Evolutionary conservation across 2,888 invertebrate genomes (phyloP).

Genomic region (Oscheius sp.): DNA sequence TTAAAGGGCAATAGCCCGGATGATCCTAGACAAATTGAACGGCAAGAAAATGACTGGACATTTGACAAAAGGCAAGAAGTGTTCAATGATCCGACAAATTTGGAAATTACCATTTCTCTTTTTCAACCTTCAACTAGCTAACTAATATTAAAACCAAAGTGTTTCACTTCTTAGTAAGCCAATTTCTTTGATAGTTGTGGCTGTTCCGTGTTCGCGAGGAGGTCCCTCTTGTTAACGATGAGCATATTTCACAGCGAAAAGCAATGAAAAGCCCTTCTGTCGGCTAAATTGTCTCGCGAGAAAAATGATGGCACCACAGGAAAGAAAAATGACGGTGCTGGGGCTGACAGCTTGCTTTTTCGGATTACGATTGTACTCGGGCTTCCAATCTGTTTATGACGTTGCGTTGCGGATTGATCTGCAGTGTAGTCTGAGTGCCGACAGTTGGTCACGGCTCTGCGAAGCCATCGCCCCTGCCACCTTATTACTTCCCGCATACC

Average conservation of each 20-base stretch:
- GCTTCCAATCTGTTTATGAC: conserved; percentile 29
- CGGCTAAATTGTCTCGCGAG: background rate
- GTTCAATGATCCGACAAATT: background rate
- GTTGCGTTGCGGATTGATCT: conserved; percentile 31
- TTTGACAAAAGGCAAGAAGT: background rate
- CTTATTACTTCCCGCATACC: conserved; percentile 30
- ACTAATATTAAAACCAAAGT: background rate
- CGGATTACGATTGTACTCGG: conserved; percentile 15
- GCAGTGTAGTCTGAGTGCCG: conserved; percentile 31
- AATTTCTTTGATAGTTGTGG: background rate
- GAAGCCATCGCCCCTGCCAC: conserved; percentile 26
- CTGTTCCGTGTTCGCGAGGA: no score
- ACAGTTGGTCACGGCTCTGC: conserved; percentile 31
- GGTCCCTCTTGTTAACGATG: background rate
- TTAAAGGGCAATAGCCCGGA: background rate
- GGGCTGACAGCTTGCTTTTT: background rate
- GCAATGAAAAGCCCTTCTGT: background rate
- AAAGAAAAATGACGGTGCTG: background rate
- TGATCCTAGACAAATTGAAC: background rate
- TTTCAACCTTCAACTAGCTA: background rate
- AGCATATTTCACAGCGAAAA: background rate
- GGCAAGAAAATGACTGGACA: background rate
- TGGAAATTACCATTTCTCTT: background rate
- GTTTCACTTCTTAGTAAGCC: conserved; percentile 1
- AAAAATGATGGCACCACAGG: background rate